Percentiles rank a stretch among this genome's conserved stretches.
phyloP scores from a whole-genome alignment of 2,888 invertebrate species.

The Tridacna gigas region DNA sequence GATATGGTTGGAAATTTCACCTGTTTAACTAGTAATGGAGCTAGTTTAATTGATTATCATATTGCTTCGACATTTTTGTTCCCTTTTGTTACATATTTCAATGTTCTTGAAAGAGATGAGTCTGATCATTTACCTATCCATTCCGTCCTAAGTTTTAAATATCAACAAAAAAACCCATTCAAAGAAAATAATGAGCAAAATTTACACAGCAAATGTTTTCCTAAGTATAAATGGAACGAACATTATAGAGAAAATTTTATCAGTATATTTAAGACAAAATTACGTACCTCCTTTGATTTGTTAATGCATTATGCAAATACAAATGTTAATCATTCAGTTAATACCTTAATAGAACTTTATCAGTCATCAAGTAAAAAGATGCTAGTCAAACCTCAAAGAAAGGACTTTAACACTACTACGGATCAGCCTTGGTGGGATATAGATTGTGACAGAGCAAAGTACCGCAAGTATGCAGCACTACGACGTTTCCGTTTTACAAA shows the following conservation, averaged over 20 bases:
- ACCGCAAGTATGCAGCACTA: not conserved
- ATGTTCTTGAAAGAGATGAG: slow-evolving; percentile 10
- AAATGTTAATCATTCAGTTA: not conserved
- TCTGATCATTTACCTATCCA: slow-evolving; percentile 27
- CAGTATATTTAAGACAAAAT: not conserved
- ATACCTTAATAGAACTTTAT: not conserved
- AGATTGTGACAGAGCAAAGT: slow-evolving; percentile 10
- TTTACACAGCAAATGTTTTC: not conserved
- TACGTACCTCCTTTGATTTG: not conserved
- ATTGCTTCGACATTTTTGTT: slow-evolving; percentile 1
- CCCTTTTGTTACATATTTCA: slow-evolving; percentile 16
- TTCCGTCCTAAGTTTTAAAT: not conserved
- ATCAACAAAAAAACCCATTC: not conserved
- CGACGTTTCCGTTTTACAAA: not conserved
- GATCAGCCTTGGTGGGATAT: slow-evolving; percentile 8
- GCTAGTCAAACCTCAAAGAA: not conserved
- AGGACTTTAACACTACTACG: too few species aligned
- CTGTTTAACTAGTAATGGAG: slow-evolving; percentile 26
- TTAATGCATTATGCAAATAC: not conserved
- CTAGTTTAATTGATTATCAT: slow-evolving; percentile 19
- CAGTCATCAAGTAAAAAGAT: not conserved
- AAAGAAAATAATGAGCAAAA: not conserved
- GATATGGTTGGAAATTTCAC: slow-evolving; percentile 25
- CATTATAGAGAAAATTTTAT: not conserved
- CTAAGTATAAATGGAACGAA: slow-evolving; percentile 1